Base-by-base conservation (phyloP, 2,113 vertebrate species). In the Otolemur garnettii region DNA sequence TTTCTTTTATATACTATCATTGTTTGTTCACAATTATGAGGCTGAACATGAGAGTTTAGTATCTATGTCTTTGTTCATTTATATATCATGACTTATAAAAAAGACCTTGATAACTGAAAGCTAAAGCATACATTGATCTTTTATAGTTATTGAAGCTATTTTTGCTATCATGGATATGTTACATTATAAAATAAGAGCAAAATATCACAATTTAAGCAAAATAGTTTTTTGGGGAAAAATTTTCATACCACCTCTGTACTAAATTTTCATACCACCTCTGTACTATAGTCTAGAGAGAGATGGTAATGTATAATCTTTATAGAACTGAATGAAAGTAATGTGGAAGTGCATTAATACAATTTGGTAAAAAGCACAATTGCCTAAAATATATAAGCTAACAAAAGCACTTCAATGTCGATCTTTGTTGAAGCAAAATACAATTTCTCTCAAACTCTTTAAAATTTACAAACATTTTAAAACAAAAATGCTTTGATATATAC, bases 391-490 rank as follows among this genome's bases (percentile, higher is more conserved):
- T 79, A 78, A 90, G 68, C 28, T 97, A 84, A 82, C 24, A 30
- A 92, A 95, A 94, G 78, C 21, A 95, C 42, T 86, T 95, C 11
- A 33, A 6, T 91, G 38, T 79, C 83, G 93, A 66, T 79, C 84
- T 59, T 80, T 96, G 95, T 93, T 86, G 64, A 53, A 90, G 53
- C n/a, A 90, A 97, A 94, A 88, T 75, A 72, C 8, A 91, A 22
- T 79, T 87, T 95, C 4, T 97, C 22, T 93, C 86, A 69, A 50
- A 96, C 85, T 91, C 92, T 83, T 83, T 94, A 69, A 92, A 84
- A 92, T 93, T 69, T 97, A 38, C 64, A 93, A 85, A 95, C 78
- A 62, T 84, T 72, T 92, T 96, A 91, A 87, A 96, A 90, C 88
- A 97, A 84, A 82, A 28, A 86, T 50, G 42, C 82, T 79, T 91